phyloP scores from a whole-genome alignment of 2,888 invertebrate species.

The Apoda limacodes region DNA sequence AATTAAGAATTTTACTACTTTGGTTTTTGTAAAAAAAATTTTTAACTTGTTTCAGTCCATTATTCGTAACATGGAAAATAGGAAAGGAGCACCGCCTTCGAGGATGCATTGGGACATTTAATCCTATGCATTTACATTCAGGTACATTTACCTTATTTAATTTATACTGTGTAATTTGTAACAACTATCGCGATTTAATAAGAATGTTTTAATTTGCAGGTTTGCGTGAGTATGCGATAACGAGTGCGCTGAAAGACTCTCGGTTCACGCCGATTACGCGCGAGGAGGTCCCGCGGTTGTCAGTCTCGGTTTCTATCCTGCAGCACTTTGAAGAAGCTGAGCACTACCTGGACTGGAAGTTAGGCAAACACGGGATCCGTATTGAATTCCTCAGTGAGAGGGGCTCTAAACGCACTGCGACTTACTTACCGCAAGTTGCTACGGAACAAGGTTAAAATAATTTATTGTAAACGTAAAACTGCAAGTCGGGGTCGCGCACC shows the following conservation, averaged over 20 bases:
- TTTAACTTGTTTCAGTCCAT: conserved; percentile 85
- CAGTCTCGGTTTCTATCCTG: conserved; percentile 96
- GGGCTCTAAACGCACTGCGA: conserved; percentile 94
- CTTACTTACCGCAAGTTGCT: conserved; percentile 98
- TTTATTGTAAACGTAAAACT: no score
- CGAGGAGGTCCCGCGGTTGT: conserved; percentile 92
- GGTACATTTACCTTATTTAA: conserved; percentile 47
- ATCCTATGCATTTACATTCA: conserved; percentile 94
- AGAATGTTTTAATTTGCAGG: conserved; percentile 62
- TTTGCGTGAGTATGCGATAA: conserved; percentile 95
- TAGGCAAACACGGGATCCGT: conserved; percentile 96
- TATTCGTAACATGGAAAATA: conserved; percentile 99
- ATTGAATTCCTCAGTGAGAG: conserved; percentile 97
- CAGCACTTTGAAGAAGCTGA: conserved; percentile 96
- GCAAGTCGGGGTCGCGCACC: no score
- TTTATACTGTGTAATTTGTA: background rate
- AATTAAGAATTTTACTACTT: no score
- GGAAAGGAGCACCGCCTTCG: conserved; percentile 94
- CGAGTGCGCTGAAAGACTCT: conserved; percentile 98
- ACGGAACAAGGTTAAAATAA: conserved; percentile 98
- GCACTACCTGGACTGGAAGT: conserved; percentile 97
- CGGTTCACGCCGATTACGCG: conserved; percentile 95
- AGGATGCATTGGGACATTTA: conserved; percentile 99
- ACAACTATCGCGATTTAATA: conserved; percentile 4
- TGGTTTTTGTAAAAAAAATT: conserved; percentile 11